phyloP scores from a whole-genome alignment of 2,888 invertebrate genomes.

The Cheilosia vernalis region DNA sequence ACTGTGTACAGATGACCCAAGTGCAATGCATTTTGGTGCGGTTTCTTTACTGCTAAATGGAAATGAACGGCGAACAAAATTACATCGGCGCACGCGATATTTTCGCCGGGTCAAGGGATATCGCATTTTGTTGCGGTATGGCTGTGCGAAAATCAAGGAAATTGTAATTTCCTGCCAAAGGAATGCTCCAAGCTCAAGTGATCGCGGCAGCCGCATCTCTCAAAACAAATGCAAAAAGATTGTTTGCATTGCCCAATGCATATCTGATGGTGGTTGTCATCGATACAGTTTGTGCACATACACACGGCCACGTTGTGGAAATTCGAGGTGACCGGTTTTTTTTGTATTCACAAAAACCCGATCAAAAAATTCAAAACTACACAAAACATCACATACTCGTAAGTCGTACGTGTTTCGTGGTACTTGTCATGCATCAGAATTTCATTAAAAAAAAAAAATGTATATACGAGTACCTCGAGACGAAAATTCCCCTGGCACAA shows the following conservation, averaged over 20 bases:
- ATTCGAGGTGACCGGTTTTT: conserved; percentile 57
- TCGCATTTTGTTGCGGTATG: background rate
- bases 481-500: conserved; percentile 17
- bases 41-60: background rate
- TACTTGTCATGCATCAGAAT: conserved; percentile 55
- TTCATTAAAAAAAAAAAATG: conserved; percentile 27
- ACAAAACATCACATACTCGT: conserved; percentile 24
- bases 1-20: conserved; percentile 22
- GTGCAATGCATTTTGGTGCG: conserved; percentile 38
- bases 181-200: conserved; percentile 21
- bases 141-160: background rate
- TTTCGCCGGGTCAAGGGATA: conserved; percentile 59
- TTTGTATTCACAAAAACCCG: conserved; percentile 18
- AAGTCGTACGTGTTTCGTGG: conserved; percentile 47
- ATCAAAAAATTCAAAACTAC: conserved; percentile 49
- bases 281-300: conserved; percentile 56
- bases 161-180: conserved; percentile 25
- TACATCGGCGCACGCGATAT: conserved; percentile 53
- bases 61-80: conserved; percentile 17
- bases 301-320: conserved; percentile 37
- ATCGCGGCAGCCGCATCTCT: background rate
- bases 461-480: background rate
- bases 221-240: conserved; percentile 14
- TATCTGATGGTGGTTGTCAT: conserved; percentile 35
- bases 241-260: conserved; percentile 30